Evolutionary conservation across 2,113 vertebrate species (phyloP), one percentile per base, ranked within the genome.

Genomic region (Camelus bactrianus): DNA sequence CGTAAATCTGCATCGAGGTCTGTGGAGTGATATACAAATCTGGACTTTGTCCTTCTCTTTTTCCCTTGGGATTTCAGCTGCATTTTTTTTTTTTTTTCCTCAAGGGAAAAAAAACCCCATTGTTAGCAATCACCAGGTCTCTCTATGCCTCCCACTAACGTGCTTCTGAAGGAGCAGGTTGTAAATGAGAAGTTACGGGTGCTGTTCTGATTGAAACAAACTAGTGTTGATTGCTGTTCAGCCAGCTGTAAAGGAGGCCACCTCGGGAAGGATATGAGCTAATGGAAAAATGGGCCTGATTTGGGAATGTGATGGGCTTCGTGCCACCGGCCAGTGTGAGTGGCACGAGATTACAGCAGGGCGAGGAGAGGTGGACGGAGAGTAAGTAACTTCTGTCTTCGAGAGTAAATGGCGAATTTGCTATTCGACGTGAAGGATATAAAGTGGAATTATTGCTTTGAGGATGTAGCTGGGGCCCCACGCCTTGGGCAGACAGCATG

Each of bases 231-330:
- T 99, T 99, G 99, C 99, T 98, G 99, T 99, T 99, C 99, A 99
- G 99, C 99, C 99, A 99, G 98, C 99, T 99, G 99, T 99, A 99
- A 99, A 99, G 99, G 98, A 99, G 99, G 99, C 99, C 99, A 97
- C 98, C 98, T 98, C 97, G 83, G 98, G 98, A 99, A 99, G 99
- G 99, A 98, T 99, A 98, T 97, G 98, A 99, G 99, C 98, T 99
- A 99, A 99, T 99, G 99, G 99, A 99, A 99, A 99, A 99, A 99
- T 98, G 98, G 99, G 99, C 98, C 99, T 99, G 99, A 99, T 99
- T 98, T 98, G 99, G 98, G 99, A 98, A 98, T 97, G 98, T 98
- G 96, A 98, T 98, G 99, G 98, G 98, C 99, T 98, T 97, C 98
- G 97, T 97, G 98, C 98, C 98, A 98, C 98, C 70, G 95, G 98